phyloP scores from a whole-genome alignment of 2,113 vertebrate species.

The Garra rufa region DNA sequence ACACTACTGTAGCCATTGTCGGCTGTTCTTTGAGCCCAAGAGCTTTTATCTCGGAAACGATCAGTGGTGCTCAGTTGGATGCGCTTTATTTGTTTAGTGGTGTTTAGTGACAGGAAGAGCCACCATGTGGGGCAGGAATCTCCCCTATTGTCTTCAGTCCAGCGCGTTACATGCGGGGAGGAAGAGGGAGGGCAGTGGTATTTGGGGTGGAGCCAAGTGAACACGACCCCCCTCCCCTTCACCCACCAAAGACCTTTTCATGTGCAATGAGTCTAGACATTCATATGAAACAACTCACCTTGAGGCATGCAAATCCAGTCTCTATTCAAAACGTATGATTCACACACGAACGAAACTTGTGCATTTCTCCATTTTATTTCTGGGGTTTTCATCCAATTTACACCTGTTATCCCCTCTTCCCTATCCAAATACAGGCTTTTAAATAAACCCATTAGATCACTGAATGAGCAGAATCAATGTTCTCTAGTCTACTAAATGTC shows the following conservation, averaged over 20 bases:
- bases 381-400: constrained; percentile 46
- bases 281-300: constrained; percentile 49
- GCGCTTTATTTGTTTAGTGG: constrained; percentile 51
- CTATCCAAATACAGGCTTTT: constrained; percentile 49
- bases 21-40: constrained; percentile 18
- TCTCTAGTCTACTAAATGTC: constrained; percentile 44
- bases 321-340: constrained; percentile 25
- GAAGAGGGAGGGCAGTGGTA: constrained; percentile 44
- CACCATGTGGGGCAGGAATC: constrained; percentile 54
- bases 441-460: constrained; percentile 56
- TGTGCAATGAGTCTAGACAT: constrained; percentile 57
- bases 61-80: constrained; percentile 42
- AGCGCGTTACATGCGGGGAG: constrained; percentile 6
- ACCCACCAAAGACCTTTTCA: constrained; percentile 50
- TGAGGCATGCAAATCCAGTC: constrained; percentile 49
- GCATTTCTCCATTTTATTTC: constrained; percentile 42
- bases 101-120: constrained; percentile 58
- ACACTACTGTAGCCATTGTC: constrained; percentile 9
- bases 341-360: constrained; percentile 22
- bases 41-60: constrained; percentile 14
- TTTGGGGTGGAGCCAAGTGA: constrained; percentile 42
- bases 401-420: neutral
- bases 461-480: constrained; percentile 42
- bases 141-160: constrained; percentile 51
- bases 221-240: neutral